Base-by-base conservation (phyloP, 2,888 invertebrate species). In the Neoaliturus tenellus region DNA sequence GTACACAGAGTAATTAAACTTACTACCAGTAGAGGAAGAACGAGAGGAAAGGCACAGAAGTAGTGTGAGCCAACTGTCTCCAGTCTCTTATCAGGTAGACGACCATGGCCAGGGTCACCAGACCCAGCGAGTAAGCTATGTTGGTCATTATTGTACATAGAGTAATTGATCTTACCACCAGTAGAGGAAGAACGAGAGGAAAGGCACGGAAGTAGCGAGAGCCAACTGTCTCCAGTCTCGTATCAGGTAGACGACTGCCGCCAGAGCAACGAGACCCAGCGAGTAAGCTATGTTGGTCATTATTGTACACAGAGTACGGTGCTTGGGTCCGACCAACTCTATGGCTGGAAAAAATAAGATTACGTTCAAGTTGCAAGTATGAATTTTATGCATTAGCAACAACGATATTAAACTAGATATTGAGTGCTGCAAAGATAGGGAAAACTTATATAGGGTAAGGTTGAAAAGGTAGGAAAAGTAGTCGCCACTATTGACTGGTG, bases 261-360 rank as follows among this genome's bases (percentile, higher is more conserved):
- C 93, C 4, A 97, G 91, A 5, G 94, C 88, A 44, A 96, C 94
- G 80, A 97, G 91, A 0, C 96, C 95, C 87, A 95, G 89, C 0
- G 96, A 96, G 89, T 96, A 97, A 0, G 96, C 96, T 83, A 97
- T 95, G 89, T 97, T 96, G 25, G 96, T 95, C 31, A 96, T 91
- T 83, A 97, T 94, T 0, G 96, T 96, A 86, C 96, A 96, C 80
- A 95, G 93, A 0, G 96, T 41, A 58, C 97, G 91, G 84, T 93
- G 93, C 25, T 93, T 92, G 0, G 96, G 96, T 0, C 97, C 97
- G 20, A 97, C 96, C 75, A 97, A 90, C 91, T 97, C 97, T 88
- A 97, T 95, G 1, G 96, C 96, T 96, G 89, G 35, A 91, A 91
- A 4, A 51, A 5, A 78, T 1, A 12, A 23, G 25, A 8, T 14